Evolutionary conservation across 2,113 vertebrate genomes (phyloP), one percentile per base, ranked within the genome.

Genomic region (Camelus bactrianus): DNA sequence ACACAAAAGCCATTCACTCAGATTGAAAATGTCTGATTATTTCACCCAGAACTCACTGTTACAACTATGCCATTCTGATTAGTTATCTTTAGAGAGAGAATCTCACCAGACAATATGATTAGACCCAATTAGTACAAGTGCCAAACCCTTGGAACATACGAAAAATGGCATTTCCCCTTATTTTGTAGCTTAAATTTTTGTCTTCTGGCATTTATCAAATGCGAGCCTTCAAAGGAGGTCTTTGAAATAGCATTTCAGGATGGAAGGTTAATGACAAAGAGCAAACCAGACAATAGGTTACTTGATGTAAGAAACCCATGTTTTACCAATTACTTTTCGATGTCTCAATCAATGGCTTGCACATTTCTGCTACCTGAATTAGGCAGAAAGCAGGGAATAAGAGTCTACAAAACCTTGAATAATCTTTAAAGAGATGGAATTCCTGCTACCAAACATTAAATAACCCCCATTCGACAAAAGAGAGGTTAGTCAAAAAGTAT

Each of bases 151-250:
- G 83, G 87, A 87, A 96, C 90, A 98, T 96, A 98, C 96, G 98
- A 94, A 79, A 97, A 93, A 97, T 97, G 98, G 77, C 97, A 98
- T 97, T 98, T 98, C 82, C 93, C 96, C 79, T 96, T 93, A 95
- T 95, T 95, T 94, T 89, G 89, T 90, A 97, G 92, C 80, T 95
- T 96, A 98, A 97, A 96, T 96, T 65, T 98, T 98, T 98, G 90
- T 98, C 96, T 98, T 96, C n/a, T 98, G 94, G 94, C 95, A 98
- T 98, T 98, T 98, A 96, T 92, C 91, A 98, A 98, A 97, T 97
- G 93, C 46, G 62, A 98, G 84, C 93, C 95, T 84, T 95, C 96
- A 96, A 95, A 97, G 65, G 84, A 89, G 98, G 17, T 95, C 67
- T 89, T 91, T 70, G 88, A 98, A 98, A 76, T 67, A 96, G 75